Evolutionary conservation across 2,797 vertebrate species (phyloP), one percentile per base, ranked within the genome.

Genomic region (Amphiprion clarkii): DNA sequence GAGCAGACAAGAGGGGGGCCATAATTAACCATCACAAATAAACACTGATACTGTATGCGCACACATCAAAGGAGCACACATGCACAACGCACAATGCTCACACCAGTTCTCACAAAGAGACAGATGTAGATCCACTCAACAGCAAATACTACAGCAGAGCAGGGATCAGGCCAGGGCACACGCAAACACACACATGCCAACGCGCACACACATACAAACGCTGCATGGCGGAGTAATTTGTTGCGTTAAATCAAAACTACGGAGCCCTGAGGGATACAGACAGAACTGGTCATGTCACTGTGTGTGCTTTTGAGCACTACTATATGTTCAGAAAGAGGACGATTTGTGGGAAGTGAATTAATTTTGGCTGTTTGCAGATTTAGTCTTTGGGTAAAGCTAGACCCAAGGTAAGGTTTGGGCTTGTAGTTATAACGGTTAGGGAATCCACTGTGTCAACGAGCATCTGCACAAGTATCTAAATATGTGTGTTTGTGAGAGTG

Each of bases 21-120:
- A 48, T 90, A 92, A 92, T 91, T 88, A 93, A 91, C 78, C 84
- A 57, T 79, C 75, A 75, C 76, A 76, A 81, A 83, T 87, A 82
- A 84, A 84, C 76, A 76, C 58, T n/a, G 39, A 78, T 77, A 87
- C 65, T 84, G 60, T 76, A 81, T 5, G 14, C 58, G 27, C 58
- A 69, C 66, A 53, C 66, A 84, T 74, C 66, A 74, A 78, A 78
- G 62, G 19, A 68, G 73, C 52, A 63, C 48, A 75, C 56, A 66
- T 23, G 25, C 40, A 48, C 33, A 57, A 56, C 12, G 23, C 31
- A 53, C 46, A 9, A 57, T 21, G 54, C 67, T 40, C 51, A 36
- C 44, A 70, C 52, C 14, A 53, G 33, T 29, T 54, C 83, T 70
- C 42, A 75, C 74, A 88, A 75, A 82, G 69, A 80, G 33, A 70